Base-by-base conservation (phyloP, 2,113 vertebrate genomes). In the Pelecanus crispus region DNA sequence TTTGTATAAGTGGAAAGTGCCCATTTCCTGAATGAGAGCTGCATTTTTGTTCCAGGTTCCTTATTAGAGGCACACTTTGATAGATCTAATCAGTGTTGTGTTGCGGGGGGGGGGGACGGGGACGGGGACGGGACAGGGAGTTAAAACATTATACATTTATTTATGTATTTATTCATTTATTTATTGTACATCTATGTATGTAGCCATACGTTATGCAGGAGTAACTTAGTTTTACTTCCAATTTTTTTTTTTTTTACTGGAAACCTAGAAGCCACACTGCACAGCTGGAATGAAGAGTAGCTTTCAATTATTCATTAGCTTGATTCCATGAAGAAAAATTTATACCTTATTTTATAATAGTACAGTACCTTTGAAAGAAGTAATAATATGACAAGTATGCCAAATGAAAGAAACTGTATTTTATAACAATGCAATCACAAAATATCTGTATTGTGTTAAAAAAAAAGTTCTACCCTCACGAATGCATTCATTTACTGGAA, bases 291-390 rank as follows among this genome's bases (percentile, higher is more conserved):
- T 34, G 56, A 92, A 94, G 59, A 92, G 38, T 59, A 74, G 47
- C 72, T 89, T 85, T 95, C 67, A 89, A 58, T 95, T 88, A 84
- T 94, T 91, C 65, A 65, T 81, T 83, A 70, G 42, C 18, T 80
- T 66, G 72, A 83, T 92, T 91, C 74, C 34, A 90, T 80, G 44
- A 92, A 92, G 88, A 77, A 86, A 94, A 91, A 83, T 44, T 2
- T 58, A 53, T 81, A n/a, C 34, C 22, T 68, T 79, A 62, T 91
- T 92, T 95, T 86, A 74, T 84, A 81, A 80, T 49, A 91, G n/a
- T 85, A 56, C 65, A 55, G 15, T 81, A 78, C 50, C 50, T 95
- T 95, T 86, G 79, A 95, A 96, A 94, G 66, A 94, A 79, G 45
- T 47, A 74, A 65, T 38, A 58, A 68, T 66, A 40, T 31, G 40